Base-by-base conservation (phyloP, 2,113 vertebrate species). In the Leptobrachium leishanense region DNA sequence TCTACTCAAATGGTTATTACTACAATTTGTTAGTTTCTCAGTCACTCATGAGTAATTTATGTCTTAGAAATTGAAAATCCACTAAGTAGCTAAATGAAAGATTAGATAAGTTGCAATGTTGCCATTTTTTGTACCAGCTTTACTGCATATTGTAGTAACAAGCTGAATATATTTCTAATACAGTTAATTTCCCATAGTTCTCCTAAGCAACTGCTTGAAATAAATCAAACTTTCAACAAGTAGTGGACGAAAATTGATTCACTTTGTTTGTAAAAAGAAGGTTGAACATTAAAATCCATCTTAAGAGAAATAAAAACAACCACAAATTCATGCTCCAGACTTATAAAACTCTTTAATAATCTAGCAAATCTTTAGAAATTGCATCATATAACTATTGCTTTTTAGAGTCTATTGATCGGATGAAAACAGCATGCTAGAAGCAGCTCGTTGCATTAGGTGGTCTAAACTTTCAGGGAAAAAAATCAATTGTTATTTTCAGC, bases 401-500 rank as follows among this genome's bases (percentile, higher is more conserved):
- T 77, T 75, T 76, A 76, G 74, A 67, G 50, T 65, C 10, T 42
- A 76, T 69, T 50, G 43, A 76, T 55, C 66, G 42, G 50, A 46
- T 11, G n/a, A 76, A 76, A 68, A 6, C 74, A 68, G 64, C 41
- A n/a, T 68, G 50, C 43, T 31, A 43, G 46, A 76, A 68, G 68
- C 65, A 68, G 74, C 66, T 43, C 66, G 64, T 46, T 50, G 67
- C 64, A 54, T 76, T 46, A 68, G 75, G 50, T 68, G 54, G 66
- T 66, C 53, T 62, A 62, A 70, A 57, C 41, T 69, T 62, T 77
- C 75, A 57, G 42, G 12, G 42, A 13, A 43, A 76, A 66, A 75
- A 77, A 77, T 77, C 75, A 70, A 77, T 77, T 77, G 75, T 77
- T 69, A 77, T 77, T 77, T 77, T 69, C 75, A 77, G 75, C 66